phyloP scores from a whole-genome alignment of 2,888 invertebrate species.

The Agrochola lota region DNA sequence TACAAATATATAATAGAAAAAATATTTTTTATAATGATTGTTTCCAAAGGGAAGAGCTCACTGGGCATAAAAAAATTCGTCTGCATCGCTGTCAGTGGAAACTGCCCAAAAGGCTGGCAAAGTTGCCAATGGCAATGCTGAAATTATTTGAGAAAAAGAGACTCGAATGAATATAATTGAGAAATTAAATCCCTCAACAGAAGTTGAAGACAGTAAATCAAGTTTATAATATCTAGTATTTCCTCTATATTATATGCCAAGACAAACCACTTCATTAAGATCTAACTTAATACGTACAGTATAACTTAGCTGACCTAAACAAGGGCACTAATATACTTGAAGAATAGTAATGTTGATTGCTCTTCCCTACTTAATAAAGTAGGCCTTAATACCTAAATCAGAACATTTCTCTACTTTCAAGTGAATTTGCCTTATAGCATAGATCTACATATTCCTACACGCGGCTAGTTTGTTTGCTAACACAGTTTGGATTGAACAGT shows the following conservation, averaged over 20 bases:
- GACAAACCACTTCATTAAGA: slow-evolving; percentile 30
- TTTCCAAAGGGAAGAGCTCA: too few relatives aligned
- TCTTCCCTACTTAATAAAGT: not conserved
- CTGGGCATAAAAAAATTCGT: too few relatives aligned
- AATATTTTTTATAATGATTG: too few relatives aligned
- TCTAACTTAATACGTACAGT: not conserved
- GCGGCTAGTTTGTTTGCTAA: not conserved
- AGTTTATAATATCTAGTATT: not conserved
- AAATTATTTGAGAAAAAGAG: not conserved
- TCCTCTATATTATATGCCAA: slow-evolving; percentile 17
- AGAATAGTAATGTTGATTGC: not conserved
- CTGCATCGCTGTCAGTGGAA: too few relatives aligned
- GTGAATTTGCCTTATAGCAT: not conserved
- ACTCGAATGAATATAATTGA: not conserved
- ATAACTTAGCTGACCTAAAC: slow-evolving; percentile 7
- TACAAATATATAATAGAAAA: too few relatives aligned
- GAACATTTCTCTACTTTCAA: not conserved
- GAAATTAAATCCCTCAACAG: not conserved
- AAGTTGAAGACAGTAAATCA: not conserved
- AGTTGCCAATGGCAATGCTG: too few relatives aligned
- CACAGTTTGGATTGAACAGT: not conserved
- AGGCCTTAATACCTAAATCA: too few relatives aligned
- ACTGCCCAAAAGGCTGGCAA: too few relatives aligned
- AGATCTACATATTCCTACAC: not conserved
- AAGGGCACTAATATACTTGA: slow-evolving; percentile 14